A percentile compares a stretch with the other conserved stretches of the same genome.
Conservation (phyloP, 2,888 invertebrate genomes). For the Pediacus dermestoides region DNA sequence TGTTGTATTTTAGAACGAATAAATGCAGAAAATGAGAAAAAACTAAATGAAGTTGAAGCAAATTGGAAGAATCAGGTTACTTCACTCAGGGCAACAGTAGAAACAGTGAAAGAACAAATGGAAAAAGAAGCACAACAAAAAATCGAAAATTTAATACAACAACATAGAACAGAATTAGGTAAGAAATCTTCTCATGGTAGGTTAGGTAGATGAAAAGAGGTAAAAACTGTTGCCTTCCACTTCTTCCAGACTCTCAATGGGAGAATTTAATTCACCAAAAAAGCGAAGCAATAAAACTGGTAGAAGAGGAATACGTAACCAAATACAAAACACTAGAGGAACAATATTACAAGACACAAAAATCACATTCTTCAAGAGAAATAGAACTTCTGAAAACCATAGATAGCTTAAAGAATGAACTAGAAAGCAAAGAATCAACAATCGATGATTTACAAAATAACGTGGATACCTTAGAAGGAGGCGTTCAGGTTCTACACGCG, state of each 20-base stretch:
- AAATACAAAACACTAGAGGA: constrained; percentile 50
- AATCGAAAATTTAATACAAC: constrained; percentile 52
- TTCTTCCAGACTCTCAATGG: constrained; percentile 61
- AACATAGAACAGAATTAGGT: constrained; percentile 63
- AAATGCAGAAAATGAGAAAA: constrained; percentile 45
- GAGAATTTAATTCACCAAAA: constrained; percentile 62
- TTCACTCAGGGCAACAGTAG: constrained; percentile 48
- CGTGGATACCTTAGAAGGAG: constrained; percentile 49
- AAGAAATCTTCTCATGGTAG: constrained; percentile 12
- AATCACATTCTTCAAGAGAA: constrained; percentile 46
- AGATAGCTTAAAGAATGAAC: constrained; percentile 46
- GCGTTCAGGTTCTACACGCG: constrained; percentile 48
- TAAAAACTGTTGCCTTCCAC: not conserved
- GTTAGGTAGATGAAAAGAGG: constrained; percentile 2
- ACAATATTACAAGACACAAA: constrained; percentile 48
- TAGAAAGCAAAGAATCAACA: constrained; percentile 43
- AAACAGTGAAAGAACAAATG: constrained; percentile 52
- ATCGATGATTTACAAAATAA: constrained; percentile 49
- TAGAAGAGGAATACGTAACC: constrained; percentile 60
- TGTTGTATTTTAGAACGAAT: constrained; percentile 43
- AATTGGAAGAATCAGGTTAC: constrained; percentile 48
- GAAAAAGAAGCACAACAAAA: constrained; percentile 50
- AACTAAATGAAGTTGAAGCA: constrained; percentile 46
- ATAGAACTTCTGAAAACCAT: constrained; percentile 48
- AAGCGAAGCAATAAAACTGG: constrained; percentile 57